phyloP scores from a whole-genome alignment of 2,888 invertebrate species.

The Perizoma flavofasciatum region DNA sequence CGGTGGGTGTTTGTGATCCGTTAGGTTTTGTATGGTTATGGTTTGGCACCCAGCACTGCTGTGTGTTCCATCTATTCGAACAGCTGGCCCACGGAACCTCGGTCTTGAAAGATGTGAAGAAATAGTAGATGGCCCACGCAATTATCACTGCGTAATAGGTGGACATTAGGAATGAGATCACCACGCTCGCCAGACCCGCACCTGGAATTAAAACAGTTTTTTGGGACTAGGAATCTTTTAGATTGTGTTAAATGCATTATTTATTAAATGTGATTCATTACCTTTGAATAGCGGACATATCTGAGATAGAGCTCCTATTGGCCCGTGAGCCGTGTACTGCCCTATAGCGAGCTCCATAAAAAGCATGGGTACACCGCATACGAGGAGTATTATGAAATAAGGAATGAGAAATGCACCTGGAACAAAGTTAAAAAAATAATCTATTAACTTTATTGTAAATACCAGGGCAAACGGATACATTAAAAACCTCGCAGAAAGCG shows the following conservation, averaged over 20 bases:
- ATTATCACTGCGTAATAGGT: constrained; percentile 98
- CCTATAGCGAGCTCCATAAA: constrained; percentile 97
- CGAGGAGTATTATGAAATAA: constrained; percentile 94
- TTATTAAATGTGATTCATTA: constrained; percentile 48
- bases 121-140: constrained; percentile 96
- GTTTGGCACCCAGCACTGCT: constrained; percentile 91
- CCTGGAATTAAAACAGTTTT: constrained; percentile 83
- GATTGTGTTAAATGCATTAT: too few species aligned
- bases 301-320: constrained; percentile 95
- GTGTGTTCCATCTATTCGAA: constrained; percentile 93
- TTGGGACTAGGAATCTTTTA: constrained; percentile 1
- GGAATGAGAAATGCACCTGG: constrained; percentile 97
- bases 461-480: too few species aligned
- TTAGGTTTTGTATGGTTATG: constrained; percentile 88
- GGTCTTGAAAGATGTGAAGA: constrained; percentile 94
- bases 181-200: constrained; percentile 96
- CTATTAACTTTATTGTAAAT: background rate
- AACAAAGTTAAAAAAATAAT: constrained; percentile 50
- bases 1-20: constrained; percentile 92
- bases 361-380: constrained; percentile 95
- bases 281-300: constrained; percentile 97
- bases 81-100: constrained; percentile 96
- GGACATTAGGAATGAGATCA: constrained; percentile 97
- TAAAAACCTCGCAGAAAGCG: too few species aligned
- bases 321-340: constrained; percentile 96